Percentiles rank a stretch among this genome's conserved stretches.
Conservation (phyloP, 2,113 vertebrate genomes). For the Epinephelus fuscoguttatus region DNA sequence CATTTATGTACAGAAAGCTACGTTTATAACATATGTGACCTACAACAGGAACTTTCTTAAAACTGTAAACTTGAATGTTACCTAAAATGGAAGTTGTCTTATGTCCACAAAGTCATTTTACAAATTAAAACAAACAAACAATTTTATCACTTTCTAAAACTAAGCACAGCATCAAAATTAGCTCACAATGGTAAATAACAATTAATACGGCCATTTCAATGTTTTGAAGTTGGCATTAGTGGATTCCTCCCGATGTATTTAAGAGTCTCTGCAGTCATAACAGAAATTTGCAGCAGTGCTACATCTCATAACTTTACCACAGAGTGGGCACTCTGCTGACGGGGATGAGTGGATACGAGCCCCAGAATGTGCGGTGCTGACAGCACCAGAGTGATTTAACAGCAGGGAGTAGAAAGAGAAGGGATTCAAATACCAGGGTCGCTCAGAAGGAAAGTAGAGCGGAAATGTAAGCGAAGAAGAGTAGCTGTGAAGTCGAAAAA, state of each 20-base stretch:
- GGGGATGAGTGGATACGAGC: conserved; percentile 36
- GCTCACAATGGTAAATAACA: background rate
- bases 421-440: conserved; percentile 27
- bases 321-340: conserved; percentile 14
- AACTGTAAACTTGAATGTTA: background rate
- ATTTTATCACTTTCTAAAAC: background rate
- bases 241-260: background rate
- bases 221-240: background rate
- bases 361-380: conserved; percentile 26
- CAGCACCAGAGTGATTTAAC: conserved; percentile 53
- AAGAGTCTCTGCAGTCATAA: conserved; percentile 21
- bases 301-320: conserved; percentile 25
- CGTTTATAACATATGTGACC: background rate
- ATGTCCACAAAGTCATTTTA: background rate
- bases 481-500: background rate
- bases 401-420: conserved; percentile 41
- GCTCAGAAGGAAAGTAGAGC: background rate
- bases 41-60: background rate
- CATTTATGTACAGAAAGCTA: background rate
- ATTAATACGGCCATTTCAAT: background rate
- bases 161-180: background rate
- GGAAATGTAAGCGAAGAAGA: background rate
- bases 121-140: no score
- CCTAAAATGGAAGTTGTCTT: background rate
- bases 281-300: conserved; percentile 32